Percentiles rank a stretch among this genome's conserved stretches.
phyloP scores from a whole-genome alignment of 2,888 invertebrate species.

The Omphaloscelis lunosa region DNA sequence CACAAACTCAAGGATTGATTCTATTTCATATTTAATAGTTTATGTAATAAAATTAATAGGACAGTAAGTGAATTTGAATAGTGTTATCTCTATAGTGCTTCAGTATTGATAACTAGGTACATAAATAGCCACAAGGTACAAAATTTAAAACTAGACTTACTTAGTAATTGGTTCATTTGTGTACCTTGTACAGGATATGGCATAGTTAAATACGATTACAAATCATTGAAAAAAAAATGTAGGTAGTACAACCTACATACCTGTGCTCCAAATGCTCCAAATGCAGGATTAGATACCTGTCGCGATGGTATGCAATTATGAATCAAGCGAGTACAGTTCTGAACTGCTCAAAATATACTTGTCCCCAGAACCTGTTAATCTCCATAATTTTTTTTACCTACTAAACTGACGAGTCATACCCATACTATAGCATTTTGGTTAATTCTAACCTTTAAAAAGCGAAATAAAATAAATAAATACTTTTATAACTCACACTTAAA shows the following conservation, averaged over 20 bases:
- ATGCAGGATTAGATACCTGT: neutral
- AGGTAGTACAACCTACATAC: neutral
- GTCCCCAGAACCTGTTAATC: neutral
- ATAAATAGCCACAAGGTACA: conserved; percentile 30
- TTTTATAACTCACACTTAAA: conserved; percentile 7
- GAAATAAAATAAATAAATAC: neutral
- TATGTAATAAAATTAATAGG: conserved; percentile 13
- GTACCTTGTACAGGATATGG: conserved; percentile 68
- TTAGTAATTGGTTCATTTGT: conserved; percentile 65
- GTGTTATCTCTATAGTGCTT: conserved; percentile 24
- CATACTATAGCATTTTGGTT: neutral
- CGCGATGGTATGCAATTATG: neutral
- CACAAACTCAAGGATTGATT: conserved; percentile 54
- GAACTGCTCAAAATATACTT: conserved; percentile 14
- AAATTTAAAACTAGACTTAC: conserved; percentile 52
- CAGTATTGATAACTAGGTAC: neutral
- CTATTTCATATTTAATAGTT: neutral
- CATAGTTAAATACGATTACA: conserved; percentile 22
- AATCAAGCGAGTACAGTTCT: conserved; percentile 1
- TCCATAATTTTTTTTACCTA: neutral
- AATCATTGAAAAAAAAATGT: conserved; percentile 11
- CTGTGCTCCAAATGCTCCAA: neutral
- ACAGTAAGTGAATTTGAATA: neutral
- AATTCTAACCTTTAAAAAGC: neutral
- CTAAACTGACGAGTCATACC: neutral